phyloP scores from a whole-genome alignment of 2,888 invertebrate species.

The Napeogenes inachia region DNA sequence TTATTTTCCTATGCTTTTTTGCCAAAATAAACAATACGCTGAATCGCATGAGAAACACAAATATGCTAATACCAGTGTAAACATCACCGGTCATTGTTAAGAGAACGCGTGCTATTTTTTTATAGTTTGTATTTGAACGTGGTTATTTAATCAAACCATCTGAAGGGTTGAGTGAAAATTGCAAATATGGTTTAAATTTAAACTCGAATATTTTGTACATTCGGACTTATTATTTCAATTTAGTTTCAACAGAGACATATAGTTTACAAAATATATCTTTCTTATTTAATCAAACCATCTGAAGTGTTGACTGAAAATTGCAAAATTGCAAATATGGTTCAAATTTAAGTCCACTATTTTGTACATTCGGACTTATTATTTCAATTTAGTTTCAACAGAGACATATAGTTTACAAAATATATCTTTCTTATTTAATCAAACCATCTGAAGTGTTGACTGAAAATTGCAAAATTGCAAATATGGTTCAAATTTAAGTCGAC shows the following conservation, averaged over 20 bases:
- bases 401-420: too few relatives aligned
- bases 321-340: background rate
- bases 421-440: background rate
- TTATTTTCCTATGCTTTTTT: constrained; percentile 30
- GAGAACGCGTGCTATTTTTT: constrained; percentile 34
- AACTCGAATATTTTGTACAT: too few relatives aligned
- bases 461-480: background rate
- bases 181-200: background rate
- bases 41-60: constrained; percentile 65
- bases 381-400: too few relatives aligned
- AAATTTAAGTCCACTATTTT: background rate
- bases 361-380: too few relatives aligned
- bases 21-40: constrained; percentile 33
- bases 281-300: constrained; percentile 1
- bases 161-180: background rate
- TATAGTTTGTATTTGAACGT: constrained; percentile 17
- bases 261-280: too few relatives aligned
- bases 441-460: background rate
- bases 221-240: too few relatives aligned
- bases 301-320: background rate
- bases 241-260: too few relatives aligned
- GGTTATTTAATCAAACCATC: constrained; percentile 2
- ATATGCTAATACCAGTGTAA: constrained; percentile 63
- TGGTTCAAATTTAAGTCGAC: background rate
- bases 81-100: constrained; percentile 58